Evolutionary conservation across 2,113 vertebrate genomes (phyloP), one percentile per base, ranked within the genome.

Genomic region (Lucifuga dentata): DNA sequence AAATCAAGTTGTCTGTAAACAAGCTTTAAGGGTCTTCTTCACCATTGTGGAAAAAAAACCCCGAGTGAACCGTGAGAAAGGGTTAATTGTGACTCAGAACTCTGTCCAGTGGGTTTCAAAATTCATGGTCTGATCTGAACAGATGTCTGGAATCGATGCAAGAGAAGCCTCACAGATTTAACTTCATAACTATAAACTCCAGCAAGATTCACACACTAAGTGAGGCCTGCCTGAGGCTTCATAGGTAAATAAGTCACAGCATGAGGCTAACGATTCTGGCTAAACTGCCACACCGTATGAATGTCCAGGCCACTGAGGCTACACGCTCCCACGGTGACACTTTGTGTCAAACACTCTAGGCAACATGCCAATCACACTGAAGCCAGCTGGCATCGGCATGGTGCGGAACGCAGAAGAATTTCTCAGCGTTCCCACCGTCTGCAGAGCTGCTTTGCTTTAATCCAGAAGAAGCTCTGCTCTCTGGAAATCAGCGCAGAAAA

Each of bases 311-410:
- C 66, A 11, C 51, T 26, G 1, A 60, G 50, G 72, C 76, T 64
- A 75, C 63, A 53, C 36, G 11, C 73, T 88, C 70, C 86, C 68
- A 80, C 84, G 80, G 88, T 43, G 63, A 87, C 63, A 38, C 68
- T 51, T 36, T 68, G 70, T 71, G 11, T 76, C 68, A 59, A 49
- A 57, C 29, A 38, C 39, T 57, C 73, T 20, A 13, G 89, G 87
- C 75, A 12, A n/a, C 1, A 8, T 32, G 84, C 86, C 86, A 89
- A 39, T 45, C 45, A 39, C 13, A 17, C 56, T 41, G 23, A 41
- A 12, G 88, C 68, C 75, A 87, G 58, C 32, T 78, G 84, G 82
- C 82, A 78, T 8, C 24, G 24, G 45, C 29, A 19, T 2, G 23
- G 53, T 38, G 57, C 72, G 56, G 57, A 52, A 68, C 35, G 60